Percentiles rank a stretch among this genome's conserved stretches.
Evolutionary conservation across 2,888 invertebrate species (phyloP).

Genomic region (Crossocerus cetratus): DNA sequence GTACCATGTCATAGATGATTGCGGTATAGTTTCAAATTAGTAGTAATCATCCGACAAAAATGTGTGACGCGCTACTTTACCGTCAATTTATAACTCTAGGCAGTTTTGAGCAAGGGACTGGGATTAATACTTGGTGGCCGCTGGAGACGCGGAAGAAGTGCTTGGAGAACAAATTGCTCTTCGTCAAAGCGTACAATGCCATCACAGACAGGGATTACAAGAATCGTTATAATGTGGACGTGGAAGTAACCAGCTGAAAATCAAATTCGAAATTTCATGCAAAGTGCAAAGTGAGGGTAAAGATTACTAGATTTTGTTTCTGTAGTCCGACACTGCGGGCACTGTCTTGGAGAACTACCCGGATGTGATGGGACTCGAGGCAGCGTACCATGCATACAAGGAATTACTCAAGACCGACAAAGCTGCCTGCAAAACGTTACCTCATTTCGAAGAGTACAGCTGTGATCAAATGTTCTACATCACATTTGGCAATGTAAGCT

Average conservation of each 20-base stretch:
- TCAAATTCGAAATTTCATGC: background rate
- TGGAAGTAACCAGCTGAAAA: background rate
- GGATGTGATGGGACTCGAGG: slow-evolving; percentile 3
- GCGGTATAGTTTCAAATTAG: background rate
- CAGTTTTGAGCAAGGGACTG: background rate
- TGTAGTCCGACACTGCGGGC: background rate
- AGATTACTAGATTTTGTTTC: background rate
- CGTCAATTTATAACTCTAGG: background rate
- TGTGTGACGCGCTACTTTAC: background rate
- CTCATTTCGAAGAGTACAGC: background rate
- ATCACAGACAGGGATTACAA: background rate
- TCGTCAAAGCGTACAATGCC: background rate
- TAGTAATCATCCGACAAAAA: no score
- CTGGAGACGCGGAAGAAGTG: background rate
- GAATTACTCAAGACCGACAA: background rate
- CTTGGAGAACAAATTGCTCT: background rate
- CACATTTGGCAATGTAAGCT: slow-evolving; percentile 3
- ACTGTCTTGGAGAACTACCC: background rate
- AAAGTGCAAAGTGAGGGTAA: background rate
- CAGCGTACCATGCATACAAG: background rate
- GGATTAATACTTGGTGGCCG: background rate
- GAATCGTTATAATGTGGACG: background rate
- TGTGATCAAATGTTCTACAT: slow-evolving; percentile 10
- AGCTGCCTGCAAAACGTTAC: background rate
- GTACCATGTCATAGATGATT: background rate